These are phyloP conservation scores for Pteruthius melanotis DNA, from an alignment of 2,113 vertebrate species.

Conservation along the genomic window DNA sequence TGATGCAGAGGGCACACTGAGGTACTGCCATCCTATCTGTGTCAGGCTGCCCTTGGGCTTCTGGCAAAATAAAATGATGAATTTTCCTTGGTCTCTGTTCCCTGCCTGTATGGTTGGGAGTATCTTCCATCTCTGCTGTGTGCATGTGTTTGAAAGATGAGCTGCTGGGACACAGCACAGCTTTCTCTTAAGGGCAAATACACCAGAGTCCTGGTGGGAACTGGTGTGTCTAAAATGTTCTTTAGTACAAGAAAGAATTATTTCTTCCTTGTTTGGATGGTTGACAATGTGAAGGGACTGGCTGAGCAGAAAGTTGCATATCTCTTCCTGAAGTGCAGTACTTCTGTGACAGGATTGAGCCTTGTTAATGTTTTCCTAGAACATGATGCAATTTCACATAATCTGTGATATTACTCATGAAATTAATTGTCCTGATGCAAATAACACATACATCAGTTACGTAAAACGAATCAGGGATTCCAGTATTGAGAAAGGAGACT, in stretches of 20 bases:
- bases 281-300: neutral
- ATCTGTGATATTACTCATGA: neutral
- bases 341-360: neutral
- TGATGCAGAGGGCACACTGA: neutral
- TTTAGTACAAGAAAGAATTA: neutral
- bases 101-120: neutral
- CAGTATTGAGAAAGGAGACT: neutral
- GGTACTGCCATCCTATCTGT: neutral
- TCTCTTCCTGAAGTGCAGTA: neutral
- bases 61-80: neutral
- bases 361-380: neutral
- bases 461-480: neutral
- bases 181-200: neutral
- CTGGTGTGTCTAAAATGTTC: neutral
- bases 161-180: neutral
- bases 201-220: neutral
- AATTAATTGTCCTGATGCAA: neutral
- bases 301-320: neutral
- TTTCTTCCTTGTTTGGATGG: neutral
- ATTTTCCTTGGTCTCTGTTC: neutral
- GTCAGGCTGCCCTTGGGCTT: neutral
- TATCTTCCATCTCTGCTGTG: neutral
- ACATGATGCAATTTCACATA: fast-evolving
- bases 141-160: neutral
- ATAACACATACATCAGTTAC: neutral